Percentiles rank a stretch among this genome's conserved stretches.
phyloP scores from a whole-genome alignment of 2,113 vertebrate genomes.

The Jacana jacana region DNA sequence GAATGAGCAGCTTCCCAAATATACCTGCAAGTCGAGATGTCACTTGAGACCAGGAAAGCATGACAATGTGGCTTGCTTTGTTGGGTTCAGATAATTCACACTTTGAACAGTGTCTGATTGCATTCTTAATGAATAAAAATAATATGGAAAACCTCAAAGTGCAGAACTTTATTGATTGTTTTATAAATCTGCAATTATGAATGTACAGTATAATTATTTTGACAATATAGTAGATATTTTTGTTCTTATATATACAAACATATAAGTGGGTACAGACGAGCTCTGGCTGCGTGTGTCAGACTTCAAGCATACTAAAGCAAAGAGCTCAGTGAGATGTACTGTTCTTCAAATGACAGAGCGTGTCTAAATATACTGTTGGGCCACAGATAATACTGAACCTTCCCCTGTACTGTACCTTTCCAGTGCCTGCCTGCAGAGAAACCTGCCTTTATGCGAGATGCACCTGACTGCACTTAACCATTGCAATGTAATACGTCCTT shows the following conservation, averaged over 20 bases:
- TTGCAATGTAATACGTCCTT: conserved; percentile 73
- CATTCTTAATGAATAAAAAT: background rate
- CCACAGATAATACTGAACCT: background rate
- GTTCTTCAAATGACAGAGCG: background rate
- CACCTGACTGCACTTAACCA: conserved; percentile 75
- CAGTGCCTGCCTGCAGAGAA: background rate
- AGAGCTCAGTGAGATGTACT: background rate
- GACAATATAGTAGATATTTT: no score
- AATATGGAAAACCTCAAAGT: background rate
- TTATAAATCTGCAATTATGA: no score
- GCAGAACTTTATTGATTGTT: conserved; percentile 20
- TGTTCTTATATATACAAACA: no score
- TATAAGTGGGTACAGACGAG: no score
- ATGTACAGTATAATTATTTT: no score
- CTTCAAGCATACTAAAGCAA: background rate
- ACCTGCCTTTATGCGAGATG: conserved; percentile 62
- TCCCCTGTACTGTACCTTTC: background rate
- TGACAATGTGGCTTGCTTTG: background rate
- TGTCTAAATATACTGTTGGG: background rate
- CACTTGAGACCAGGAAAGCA: background rate
- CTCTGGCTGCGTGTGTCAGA: background rate
- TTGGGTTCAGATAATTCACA: background rate
- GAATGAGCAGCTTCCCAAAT: background rate
- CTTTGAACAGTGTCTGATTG: background rate
- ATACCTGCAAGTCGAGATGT: background rate